Conservation (phyloP, 35 echinoderm and acorn worm genomes). For the Stichopus chloronotus region DNA sequence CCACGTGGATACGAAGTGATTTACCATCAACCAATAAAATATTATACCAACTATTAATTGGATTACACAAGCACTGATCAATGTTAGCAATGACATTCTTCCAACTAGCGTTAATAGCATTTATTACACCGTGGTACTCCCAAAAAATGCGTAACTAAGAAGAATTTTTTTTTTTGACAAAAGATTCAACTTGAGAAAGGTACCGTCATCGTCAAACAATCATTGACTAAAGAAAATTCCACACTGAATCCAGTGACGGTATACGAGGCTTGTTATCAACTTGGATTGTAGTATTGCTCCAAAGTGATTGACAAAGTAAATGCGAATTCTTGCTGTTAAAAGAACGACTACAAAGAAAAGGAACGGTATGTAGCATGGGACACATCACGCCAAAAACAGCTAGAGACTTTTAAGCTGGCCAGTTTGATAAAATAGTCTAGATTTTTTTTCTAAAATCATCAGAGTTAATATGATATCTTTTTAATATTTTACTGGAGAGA, state of each 20-base stretch:
- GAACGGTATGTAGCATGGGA: neutral
- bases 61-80: neutral
- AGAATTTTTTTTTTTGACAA: neutral
- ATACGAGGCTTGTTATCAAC: neutral
- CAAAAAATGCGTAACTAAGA: neutral
- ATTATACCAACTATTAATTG: neutral
- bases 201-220: neutral
- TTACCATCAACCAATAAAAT: neutral
- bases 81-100: neutral
- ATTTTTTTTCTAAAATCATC: neutral
- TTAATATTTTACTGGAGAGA: neutral
- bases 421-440: neutral
- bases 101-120: neutral
- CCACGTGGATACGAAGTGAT: neutral
- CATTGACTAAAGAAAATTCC: neutral
- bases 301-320: neutral
- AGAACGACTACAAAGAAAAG: neutral
- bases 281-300: neutral
- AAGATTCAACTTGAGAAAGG: neutral
- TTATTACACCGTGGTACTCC: neutral
- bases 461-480: neutral
- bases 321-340: neutral
- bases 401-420: neutral
- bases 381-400: neutral
- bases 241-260: neutral